Conservation (phyloP, 2,797 vertebrate genomes). For the Pipistrellus pipistrellus region DNA sequence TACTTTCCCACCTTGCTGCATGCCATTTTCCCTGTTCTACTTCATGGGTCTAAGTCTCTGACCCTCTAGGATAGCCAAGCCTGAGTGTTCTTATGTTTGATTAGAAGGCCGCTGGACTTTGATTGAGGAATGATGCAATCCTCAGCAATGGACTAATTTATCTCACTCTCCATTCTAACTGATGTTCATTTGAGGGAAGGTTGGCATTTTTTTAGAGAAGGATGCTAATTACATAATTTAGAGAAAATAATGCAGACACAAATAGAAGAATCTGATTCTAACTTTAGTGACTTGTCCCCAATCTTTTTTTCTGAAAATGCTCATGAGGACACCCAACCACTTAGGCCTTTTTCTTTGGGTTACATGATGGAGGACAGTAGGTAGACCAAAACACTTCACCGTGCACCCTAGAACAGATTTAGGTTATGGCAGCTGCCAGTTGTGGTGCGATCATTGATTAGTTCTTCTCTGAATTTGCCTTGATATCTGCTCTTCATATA, state of each 20-base stretch:
- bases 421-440: background rate
- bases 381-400: background rate
- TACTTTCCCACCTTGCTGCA: background rate
- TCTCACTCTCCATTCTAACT: background rate
- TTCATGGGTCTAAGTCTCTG: no score
- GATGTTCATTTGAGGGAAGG: background rate
- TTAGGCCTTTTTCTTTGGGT: background rate
- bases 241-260: conserved; percentile 20
- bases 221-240: background rate
- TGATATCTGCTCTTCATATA: background rate
- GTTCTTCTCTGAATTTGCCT: background rate
- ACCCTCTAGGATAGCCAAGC: background rate
- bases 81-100: background rate
- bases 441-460: no score
- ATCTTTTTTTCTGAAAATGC: background rate
- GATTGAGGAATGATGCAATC: background rate
- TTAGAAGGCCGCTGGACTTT: background rate
- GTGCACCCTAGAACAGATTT: background rate
- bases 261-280: conserved; percentile 5
- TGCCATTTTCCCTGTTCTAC: background rate
- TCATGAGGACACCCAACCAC: background rate
- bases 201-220: conserved; percentile 25
- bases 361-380: background rate
- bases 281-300: background rate
- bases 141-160: background rate